These are phyloP conservation scores for Ormyrus pomaceus DNA, from an alignment of 2,888 invertebrate genomes.

Conservation along the genomic window DNA sequence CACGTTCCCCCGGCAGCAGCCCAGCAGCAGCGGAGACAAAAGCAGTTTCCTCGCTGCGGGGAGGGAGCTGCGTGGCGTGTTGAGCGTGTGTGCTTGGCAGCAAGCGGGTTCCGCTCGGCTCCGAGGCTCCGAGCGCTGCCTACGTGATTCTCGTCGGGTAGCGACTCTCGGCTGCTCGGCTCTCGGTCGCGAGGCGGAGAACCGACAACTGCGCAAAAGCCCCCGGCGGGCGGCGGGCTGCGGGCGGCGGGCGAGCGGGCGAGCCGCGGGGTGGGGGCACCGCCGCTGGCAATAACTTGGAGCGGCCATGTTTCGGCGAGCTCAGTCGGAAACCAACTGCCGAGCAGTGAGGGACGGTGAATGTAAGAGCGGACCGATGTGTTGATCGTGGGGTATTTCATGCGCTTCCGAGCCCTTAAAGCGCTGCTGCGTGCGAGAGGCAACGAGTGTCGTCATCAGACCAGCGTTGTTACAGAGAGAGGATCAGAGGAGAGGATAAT, in stretches of 20 bases:
- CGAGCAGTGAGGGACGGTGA: slow-evolving; percentile 74
- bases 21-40: too few species aligned
- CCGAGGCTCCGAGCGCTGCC: too few species aligned
- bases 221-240: not conserved
- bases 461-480: not conserved
- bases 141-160: too few species aligned
- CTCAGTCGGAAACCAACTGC: slow-evolving; percentile 75
- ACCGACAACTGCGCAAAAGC: slow-evolving; percentile 39
- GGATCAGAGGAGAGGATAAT: slow-evolving; percentile 38
- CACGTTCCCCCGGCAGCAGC: too few species aligned
- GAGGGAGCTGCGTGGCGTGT: not conserved
- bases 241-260: not conserved
- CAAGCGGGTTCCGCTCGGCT: too few species aligned
- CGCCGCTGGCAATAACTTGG: slow-evolving; percentile 51
- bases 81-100: slow-evolving; percentile 2
- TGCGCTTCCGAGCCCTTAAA: slow-evolving; percentile 73
- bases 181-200: slow-evolving; percentile 41
- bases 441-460: slow-evolving; percentile 49
- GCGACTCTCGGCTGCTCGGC: slow-evolving; percentile 7
- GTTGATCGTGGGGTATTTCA: slow-evolving; percentile 73
- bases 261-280: slow-evolving; percentile 18
- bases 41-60: too few species aligned
- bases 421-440: slow-evolving; percentile 70
- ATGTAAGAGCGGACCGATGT: slow-evolving; percentile 71
- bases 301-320: slow-evolving; percentile 61